Evolutionary conservation across 2,888 invertebrate species (phyloP).

Genomic region (Idaea straminata): DNA sequence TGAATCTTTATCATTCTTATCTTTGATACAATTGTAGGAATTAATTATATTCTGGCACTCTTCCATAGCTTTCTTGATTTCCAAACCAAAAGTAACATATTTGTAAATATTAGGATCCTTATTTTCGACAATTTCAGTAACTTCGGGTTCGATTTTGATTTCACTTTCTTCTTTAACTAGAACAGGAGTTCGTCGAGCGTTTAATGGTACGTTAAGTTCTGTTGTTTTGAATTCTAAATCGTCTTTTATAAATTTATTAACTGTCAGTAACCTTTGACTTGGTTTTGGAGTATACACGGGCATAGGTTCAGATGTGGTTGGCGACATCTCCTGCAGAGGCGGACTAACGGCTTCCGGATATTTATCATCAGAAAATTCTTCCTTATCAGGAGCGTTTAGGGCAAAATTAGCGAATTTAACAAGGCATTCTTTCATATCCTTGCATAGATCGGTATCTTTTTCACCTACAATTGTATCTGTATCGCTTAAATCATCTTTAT

Average conservation of each 20-base stretch:
- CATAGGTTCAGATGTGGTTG: constrained; percentile 56
- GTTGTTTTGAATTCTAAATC: constrained; percentile 45
- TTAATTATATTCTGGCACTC: constrained; percentile 73
- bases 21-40: constrained; percentile 58
- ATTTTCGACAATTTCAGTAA: constrained; percentile 25
- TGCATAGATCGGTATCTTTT: constrained; percentile 48
- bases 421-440: constrained; percentile 69
- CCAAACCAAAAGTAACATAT: constrained; percentile 65
- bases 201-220: constrained; percentile 53
- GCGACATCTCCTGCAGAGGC: constrained; percentile 70
- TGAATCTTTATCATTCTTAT: constrained; percentile 44
- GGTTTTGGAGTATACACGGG: constrained; percentile 60
- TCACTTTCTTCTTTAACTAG: constrained; percentile 42
- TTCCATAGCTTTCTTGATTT: constrained; percentile 74
- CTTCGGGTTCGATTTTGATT: constrained; percentile 24
- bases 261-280: constrained; percentile 51
- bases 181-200: constrained; percentile 48
- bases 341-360: constrained; percentile 69
- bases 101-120: constrained; percentile 63
- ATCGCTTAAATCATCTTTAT: constrained; percentile 58
- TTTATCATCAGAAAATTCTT: constrained; percentile 37
- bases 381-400: constrained; percentile 42
- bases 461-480: constrained; percentile 61
- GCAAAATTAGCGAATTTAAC: constrained; percentile 67
- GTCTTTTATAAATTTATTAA: constrained; percentile 54